A percentile compares a stretch with the other conserved stretches of the same genome.
phyloP scores from a whole-genome alignment of 2,797 vertebrate genomes.

The Aphelocoma californica region DNA sequence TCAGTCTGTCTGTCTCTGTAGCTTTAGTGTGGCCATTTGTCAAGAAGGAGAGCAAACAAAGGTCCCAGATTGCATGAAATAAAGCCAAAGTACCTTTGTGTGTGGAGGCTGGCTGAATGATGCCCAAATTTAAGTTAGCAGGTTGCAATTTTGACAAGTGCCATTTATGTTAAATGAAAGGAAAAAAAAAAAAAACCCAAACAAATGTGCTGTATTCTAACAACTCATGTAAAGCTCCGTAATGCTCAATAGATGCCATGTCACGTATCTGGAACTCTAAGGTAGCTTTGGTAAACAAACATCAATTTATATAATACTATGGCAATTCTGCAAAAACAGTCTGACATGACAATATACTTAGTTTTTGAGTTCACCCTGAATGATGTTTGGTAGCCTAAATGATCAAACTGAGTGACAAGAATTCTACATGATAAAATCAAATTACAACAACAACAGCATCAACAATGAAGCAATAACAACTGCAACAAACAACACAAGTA shows the following conservation, averaged over 20 bases:
- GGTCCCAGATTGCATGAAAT: neutral
- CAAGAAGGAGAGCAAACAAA: constrained; percentile 25
- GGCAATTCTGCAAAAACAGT: neutral
- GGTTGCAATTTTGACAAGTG: neutral
- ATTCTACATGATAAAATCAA: neutral
- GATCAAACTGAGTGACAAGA: neutral
- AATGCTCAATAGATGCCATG: neutral
- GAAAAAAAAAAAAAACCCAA: neutral
- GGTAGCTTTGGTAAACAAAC: neutral
- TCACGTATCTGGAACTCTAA: rapidly evolving
- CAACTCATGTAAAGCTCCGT: neutral
- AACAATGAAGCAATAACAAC: neutral
- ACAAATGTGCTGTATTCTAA: neutral
- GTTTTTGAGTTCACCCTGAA: neutral
- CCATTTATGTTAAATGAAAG: neutral
- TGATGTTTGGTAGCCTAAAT: neutral
- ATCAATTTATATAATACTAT: neutral
- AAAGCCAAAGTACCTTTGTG: neutral
- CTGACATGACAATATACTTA: neutral
- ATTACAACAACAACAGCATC: neutral
- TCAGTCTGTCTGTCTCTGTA: neutral
- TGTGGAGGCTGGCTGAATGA: neutral
- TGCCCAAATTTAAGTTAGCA: neutral
- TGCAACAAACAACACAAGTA: neutral
- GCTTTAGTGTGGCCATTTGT: neutral